phyloP scores from a whole-genome alignment of 2,888 invertebrate genomes.

The Chouioia cunea region DNA sequence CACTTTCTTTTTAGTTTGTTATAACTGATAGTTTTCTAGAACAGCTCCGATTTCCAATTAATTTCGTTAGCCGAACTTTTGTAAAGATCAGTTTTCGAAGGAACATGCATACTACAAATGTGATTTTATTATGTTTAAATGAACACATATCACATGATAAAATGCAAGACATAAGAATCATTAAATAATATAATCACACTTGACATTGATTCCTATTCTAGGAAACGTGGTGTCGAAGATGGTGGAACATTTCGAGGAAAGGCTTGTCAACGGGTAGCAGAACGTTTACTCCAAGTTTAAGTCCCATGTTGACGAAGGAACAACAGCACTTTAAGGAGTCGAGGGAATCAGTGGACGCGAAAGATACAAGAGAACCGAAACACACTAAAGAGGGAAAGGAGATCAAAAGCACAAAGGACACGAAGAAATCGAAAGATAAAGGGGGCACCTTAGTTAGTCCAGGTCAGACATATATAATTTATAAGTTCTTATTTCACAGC shows the following conservation, averaged over 20 bases:
- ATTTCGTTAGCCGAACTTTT: conserved; percentile 17
- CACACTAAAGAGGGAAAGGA: conserved; percentile 10
- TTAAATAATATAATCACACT: too few relatives aligned
- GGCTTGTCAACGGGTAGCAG: conserved; percentile 57
- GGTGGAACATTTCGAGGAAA: conserved; percentile 68
- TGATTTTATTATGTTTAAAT: too few relatives aligned
- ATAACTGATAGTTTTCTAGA: background rate
- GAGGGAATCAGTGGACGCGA: conserved; percentile 47
- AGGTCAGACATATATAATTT: conserved; percentile 42
- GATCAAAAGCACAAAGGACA: conserved; percentile 27
- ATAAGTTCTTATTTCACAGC: too few relatives aligned
- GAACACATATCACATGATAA: too few relatives aligned
- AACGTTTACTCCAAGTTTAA: conserved; percentile 59
- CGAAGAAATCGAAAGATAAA: conserved; percentile 43
- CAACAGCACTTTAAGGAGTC: conserved; percentile 50
- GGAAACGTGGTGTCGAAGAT: conserved; percentile 77
- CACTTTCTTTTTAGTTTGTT: background rate
- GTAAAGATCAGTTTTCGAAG: background rate
- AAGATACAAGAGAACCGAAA: conserved; percentile 43
- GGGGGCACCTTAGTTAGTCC: conserved; percentile 8
- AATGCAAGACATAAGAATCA: too few relatives aligned
- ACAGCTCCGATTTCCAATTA: background rate
- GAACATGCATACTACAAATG: too few relatives aligned
- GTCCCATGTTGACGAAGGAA: conserved; percentile 59
- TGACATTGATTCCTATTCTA: conserved; percentile 56